Conservation (phyloP, 1,140 invertebrate genomes). For the Hormaphis cornu region DNA sequence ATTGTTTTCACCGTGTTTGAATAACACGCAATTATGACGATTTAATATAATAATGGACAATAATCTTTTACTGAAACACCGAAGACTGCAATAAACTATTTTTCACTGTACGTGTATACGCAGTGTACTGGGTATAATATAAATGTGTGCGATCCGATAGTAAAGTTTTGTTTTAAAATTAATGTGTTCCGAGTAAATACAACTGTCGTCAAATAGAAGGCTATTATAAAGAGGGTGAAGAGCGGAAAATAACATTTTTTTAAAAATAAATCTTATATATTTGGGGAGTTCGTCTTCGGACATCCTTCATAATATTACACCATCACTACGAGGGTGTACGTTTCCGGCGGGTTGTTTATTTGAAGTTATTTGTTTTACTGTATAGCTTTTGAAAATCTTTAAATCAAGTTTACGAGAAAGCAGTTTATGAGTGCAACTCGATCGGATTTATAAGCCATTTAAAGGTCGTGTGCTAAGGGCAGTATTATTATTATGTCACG, state of each 20-base stretch:
- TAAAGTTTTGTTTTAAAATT: constrained; percentile 16
- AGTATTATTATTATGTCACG: constrained; percentile 23
- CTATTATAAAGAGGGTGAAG: background rate
- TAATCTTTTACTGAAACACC: too few species aligned
- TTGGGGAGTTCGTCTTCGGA: background rate
- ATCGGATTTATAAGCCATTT: constrained; percentile 29
- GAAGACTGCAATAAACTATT: too few species aligned
- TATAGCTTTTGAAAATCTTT: constrained; percentile 29
- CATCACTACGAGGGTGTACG: background rate
- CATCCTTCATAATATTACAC: background rate
- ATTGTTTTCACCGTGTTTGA: too few species aligned
- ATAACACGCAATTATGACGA: too few species aligned
- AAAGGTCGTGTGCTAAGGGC: constrained; percentile 5
- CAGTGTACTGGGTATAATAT: too few species aligned
- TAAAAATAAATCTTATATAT: constrained; percentile 17
- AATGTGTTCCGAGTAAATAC: constrained; percentile 7
- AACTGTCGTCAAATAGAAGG: background rate
- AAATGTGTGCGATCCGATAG: background rate
- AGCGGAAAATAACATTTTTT: background rate
- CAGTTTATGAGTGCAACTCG: constrained; percentile 13
- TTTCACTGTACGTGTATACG: too few species aligned
- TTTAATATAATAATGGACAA: too few species aligned
- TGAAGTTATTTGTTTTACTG: constrained; percentile 21
- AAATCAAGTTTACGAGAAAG: constrained; percentile 24
- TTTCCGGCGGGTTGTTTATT: constrained; percentile 28